Conservation (phyloP, 1,140 invertebrate species). For the Leptopilina boulardi region DNA sequence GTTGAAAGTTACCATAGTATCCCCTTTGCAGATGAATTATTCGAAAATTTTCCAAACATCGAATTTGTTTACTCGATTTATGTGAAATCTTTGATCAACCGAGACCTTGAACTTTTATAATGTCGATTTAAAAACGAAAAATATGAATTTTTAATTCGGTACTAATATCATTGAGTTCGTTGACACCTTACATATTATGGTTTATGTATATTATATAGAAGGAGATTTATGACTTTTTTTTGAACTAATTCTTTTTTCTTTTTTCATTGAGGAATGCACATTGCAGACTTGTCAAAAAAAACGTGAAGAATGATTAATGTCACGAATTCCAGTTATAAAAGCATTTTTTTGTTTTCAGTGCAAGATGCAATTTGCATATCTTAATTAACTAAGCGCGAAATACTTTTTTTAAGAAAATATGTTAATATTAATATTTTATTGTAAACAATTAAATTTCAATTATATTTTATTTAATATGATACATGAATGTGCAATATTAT, state of each 20-base stretch:
- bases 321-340: background rate
- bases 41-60: background rate
- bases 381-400: too few relatives aligned
- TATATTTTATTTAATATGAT: too few relatives aligned
- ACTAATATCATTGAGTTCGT: background rate
- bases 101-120: slow-evolving; percentile 16
- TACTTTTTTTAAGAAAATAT: too few relatives aligned
- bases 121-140: background rate
- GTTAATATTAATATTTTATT: too few relatives aligned
- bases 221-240: background rate
- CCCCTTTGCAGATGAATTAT: background rate
- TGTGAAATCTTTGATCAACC: slow-evolving; percentile 12
- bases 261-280: slow-evolving; percentile 4
- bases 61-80: background rate
- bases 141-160: background rate
- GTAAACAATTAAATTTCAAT: too few relatives aligned
- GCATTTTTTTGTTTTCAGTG: background rate
- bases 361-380: background rate
- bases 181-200: background rate
- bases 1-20: background rate
- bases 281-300: background rate
- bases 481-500: too few relatives aligned
- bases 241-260: background rate
- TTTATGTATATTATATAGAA: background rate
- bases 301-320: background rate